Evolutionary conservation across 2,113 vertebrate genomes (phyloP), one percentile per base, ranked within the genome.

Genomic region (Cyanistes caeruleus): DNA sequence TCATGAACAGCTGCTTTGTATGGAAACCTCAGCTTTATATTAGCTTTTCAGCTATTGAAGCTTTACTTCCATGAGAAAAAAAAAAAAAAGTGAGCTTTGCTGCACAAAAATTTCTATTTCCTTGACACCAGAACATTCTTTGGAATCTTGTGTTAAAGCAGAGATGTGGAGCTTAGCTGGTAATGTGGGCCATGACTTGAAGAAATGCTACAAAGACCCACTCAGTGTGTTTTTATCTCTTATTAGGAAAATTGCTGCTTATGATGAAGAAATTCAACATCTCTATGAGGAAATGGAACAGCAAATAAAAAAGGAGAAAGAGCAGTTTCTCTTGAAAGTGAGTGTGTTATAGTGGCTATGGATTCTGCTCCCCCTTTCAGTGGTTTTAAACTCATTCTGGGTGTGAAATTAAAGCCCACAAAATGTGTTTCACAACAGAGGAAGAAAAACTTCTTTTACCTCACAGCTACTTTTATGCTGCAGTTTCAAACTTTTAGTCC

Each of bases 221-320:
- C 44, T 70, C 20, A 39, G 9, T 72, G 28, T 31, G 22, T 60
- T 93, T 96, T 59, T 87, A 11, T 95, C 37, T 94, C 56, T 84
- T 87, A 78, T 53, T 96, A 99, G 99, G 97, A 99, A 99, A 98
- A 98, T 98, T 55, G 98, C 98, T 37, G 98, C 98, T 31, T 99
- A 99, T 59, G 98, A 99, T 92, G 97, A 98, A 96, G 99, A 99
- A 98, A 99, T 99, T 84, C 98, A 99, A 59, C 98, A 97, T 44
- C 98, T 99, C 6, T 99, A 99, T 39, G 99, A 99, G 73, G 99
- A 99, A 98, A 99, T 99, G 99, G 99, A 99, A 70, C 99, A 98
- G 75, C 99, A 99, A 92, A 99, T 99, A 83, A 99, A 99, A 95
- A 98, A 87, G 13, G 99, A 99, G 95, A 99, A 99, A 84, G 99